phyloP scores from a whole-genome alignment of 1,140 invertebrate genomes.

The Zophobas morio region DNA sequence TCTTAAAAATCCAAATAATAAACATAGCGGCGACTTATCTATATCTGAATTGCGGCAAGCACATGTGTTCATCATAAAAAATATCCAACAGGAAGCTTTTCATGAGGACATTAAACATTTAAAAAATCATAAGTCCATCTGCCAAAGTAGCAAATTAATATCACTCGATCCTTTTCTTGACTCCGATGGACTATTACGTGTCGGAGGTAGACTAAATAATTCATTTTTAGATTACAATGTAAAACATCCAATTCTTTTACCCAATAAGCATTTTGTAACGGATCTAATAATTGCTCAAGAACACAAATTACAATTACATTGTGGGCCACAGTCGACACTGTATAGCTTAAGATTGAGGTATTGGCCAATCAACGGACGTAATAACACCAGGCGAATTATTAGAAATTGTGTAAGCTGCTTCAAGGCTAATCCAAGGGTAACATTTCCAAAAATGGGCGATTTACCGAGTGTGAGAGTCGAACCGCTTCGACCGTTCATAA shows the following conservation, averaged over 20 bases:
- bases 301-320: constrained; percentile 57
- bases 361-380: background rate
- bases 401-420: no score
- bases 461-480: no score
- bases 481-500: no score
- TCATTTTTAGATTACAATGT: no score
- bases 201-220: constrained; percentile 59
- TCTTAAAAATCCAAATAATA: background rate
- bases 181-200: constrained; percentile 51
- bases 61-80: constrained; percentile 1
- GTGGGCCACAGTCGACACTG: constrained; percentile 46
- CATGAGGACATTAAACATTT: constrained; percentile 38
- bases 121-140: constrained; percentile 14
- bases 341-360: background rate
- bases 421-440: no score
- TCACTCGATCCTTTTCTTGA: constrained; percentile 57
- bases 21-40: background rate
- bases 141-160: constrained; percentile 43
- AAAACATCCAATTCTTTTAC: constrained; percentile 60
- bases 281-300: constrained; percentile 52
- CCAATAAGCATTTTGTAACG: constrained; percentile 53
- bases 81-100: constrained; percentile 40
- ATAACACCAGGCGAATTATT: no score
- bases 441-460: no score
- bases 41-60: constrained; percentile 17